Percentiles rank a stretch among this genome's conserved stretches.
These are phyloP conservation scores for Alligator sinensis DNA, from an alignment of 2,113 vertebrate species.

Conservation along the genomic window DNA sequence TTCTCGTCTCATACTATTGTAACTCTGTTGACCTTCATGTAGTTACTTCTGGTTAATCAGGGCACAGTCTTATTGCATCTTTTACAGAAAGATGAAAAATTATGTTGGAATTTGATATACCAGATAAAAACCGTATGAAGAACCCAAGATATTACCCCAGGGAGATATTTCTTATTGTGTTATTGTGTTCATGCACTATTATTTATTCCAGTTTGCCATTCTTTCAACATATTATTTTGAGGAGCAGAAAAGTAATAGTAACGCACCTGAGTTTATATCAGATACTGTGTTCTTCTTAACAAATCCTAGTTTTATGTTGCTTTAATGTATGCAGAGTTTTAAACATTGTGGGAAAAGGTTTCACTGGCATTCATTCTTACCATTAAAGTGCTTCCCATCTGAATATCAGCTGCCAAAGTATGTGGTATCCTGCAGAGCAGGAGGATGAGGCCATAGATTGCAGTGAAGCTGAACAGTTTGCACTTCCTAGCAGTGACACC, in stretches of 20 bases:
- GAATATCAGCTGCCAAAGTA: conserved; percentile 89
- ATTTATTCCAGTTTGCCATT: background rate
- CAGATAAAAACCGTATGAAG: background rate
- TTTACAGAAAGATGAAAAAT: background rate
- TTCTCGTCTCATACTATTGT: background rate
- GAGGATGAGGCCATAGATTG: conserved; percentile 88
- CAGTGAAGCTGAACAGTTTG: conserved; percentile 89
- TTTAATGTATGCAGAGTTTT: conserved; percentile 68
- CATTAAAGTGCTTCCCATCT: conserved; percentile 89
- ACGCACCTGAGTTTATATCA: conserved; percentile 8
- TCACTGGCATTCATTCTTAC: conserved; percentile 87
- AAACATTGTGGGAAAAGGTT: conserved; percentile 82
- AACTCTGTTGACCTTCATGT: background rate
- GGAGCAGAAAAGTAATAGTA: background rate
- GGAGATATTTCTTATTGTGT: background rate
- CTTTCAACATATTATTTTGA: background rate
- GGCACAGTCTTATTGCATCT: background rate
- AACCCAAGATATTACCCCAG: background rate
- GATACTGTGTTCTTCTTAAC: conserved; percentile 54
- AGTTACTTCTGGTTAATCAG: background rate
- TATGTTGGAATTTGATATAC: background rate
- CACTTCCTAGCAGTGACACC: conserved; percentile 92
- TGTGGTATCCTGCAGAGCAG: conserved; percentile 88
- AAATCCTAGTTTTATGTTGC: conserved; percentile 43
- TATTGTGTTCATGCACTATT: background rate